Evolutionary conservation across 2,797 vertebrate species (phyloP), one percentile per base, ranked within the genome.

Genomic region (Melanotaenia maccullochi): DNA sequence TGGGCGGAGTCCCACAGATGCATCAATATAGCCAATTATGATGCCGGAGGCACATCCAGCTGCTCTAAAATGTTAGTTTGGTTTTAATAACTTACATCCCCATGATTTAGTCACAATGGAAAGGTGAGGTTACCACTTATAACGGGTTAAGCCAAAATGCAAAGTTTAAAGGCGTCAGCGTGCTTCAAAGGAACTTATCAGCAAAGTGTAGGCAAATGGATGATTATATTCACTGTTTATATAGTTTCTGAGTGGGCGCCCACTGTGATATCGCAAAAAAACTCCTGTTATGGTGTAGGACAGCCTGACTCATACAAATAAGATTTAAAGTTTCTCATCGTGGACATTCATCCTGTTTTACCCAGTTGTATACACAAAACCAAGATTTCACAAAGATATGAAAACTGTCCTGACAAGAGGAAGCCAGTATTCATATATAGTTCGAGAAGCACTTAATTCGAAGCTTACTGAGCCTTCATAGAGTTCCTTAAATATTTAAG

Each of bases 1-100:
- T 93, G 93, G 93, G 90, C 90, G 47, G 76, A 68, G 77, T 92
- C 93, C 92, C 92, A 92, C 93, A 73, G 54, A 91, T 69, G 86
- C 85, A 88, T 77, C 76, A 88, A 83, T 59, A 89, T 62, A 86
- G 64, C 84, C 82, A 81, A 60, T 58, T 62, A 76, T 74, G 79
- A 85, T 63, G 83, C 47, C 16, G 57, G 59, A 71, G 35, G 54
- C 40, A 73, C 62, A 68, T 33, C 28, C 16, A 62, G 65, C 38
- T 75, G 63, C 60, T 38, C 60, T 69, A 65, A 76, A 47, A 36
- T 73, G 22, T 65, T 64, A 32, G 57, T 35, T 55, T 75, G 55
- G 33, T 51, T 25, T 68, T 58, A 24, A 40, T 58, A 36, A 3
- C 14, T 67, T 44, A 73, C 9, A 75, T 33, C 7, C 35, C 51